Base-by-base conservation (phyloP, 2,113 vertebrate genomes). In the Pelvicachromis taeniatus region DNA sequence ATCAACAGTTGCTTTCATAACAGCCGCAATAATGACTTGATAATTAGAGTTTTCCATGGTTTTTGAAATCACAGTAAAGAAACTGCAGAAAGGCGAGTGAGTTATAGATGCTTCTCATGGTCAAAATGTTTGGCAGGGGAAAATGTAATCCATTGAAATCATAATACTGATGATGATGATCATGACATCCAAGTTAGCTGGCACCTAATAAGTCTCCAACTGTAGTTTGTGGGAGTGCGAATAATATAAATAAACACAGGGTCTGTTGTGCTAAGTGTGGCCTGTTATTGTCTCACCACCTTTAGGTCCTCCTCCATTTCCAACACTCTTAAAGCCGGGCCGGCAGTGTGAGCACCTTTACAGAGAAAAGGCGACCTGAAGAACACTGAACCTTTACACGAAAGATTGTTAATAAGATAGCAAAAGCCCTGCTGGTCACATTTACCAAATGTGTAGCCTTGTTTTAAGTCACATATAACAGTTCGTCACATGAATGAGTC, bases 161-260 rank as follows among this genome's bases (percentile, higher is more conserved):
- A 40, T 53, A 83, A 85, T 83, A 83, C 33, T n/a, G 26, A 42
- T 16, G n/a, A 75, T 56, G 63, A 77, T 33, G 48, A 50, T 50
- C 16, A 50, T 45, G 42, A 48, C 48, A 79, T 59, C 19, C 55
- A 84, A 78, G 56, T 88, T 88, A 73, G 55, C 52, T 92, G 91
- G 86, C 88, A 86, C 82, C 80, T 90, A 88, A 88, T 81, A 56
- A 75, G 86, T 13, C 80, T 92, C 90, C 89, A 90, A 91, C 84
- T 88, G 87, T 75, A 93, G 75, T 83, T 84, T 55, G 94, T 94
- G 92, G 94, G 94, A 91, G 94, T 94, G 93, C 89, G 91, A 94
- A 85, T 55, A 89, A 48, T 89, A 91, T 85, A 93, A 94, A 95
- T 95, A 95, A 90, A 92, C 17, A 10, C 17, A 23, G 63, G 77